phyloP scores from a whole-genome alignment of 2,797 vertebrate species.

The Sebastes taczanowskii region DNA sequence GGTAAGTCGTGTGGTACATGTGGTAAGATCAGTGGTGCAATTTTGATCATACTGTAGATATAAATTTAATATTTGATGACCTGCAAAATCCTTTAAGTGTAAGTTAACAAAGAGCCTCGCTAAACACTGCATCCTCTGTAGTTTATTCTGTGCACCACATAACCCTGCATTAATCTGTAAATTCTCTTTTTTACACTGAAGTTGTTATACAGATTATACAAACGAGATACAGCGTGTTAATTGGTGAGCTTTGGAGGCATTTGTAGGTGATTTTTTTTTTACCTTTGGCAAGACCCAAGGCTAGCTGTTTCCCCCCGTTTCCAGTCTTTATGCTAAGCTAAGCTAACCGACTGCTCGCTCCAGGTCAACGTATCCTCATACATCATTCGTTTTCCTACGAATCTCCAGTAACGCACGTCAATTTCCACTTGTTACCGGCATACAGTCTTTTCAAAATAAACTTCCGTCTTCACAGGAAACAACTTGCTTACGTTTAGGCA shows the following conservation, averaged over 20 bases:
- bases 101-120: neutral
- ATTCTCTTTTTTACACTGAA: neutral
- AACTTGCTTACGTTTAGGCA: too few species aligned
- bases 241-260: neutral
- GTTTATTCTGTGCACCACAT: neutral
- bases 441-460: too few species aligned
- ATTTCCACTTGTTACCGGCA: too few species aligned
- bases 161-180: neutral
- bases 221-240: neutral
- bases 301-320: neutral
- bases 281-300: neutral
- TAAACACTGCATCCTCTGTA: neutral
- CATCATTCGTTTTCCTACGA: too few species aligned
- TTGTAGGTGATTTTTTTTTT: neutral
- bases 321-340: neutral
- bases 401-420: too few species aligned
- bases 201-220: neutral
- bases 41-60: neutral
- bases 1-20: neutral
- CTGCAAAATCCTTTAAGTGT: neutral
- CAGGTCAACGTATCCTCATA: too few species aligned
- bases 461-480: too few species aligned
- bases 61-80: neutral
- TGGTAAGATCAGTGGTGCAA: neutral
- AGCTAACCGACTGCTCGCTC: neutral